Base-by-base conservation (phyloP, 2,797 vertebrate species). In the Enteromius treurensis region DNA sequence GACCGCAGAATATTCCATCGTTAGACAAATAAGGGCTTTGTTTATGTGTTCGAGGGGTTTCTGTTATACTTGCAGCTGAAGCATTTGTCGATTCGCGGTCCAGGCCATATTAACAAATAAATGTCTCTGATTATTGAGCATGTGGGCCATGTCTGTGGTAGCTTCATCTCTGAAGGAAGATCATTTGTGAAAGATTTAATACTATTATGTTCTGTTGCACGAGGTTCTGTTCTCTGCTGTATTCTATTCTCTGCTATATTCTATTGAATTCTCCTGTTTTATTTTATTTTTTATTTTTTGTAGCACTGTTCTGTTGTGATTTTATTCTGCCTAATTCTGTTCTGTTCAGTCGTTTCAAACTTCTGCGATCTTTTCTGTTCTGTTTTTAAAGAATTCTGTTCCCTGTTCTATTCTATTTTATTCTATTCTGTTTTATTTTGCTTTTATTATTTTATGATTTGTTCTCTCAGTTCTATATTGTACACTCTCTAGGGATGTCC, bases 31-130 rank as follows among this genome's bases (percentile, higher is more conserved):
- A 23, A 76, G 21, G 51, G 6, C 55, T 21, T 64, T 32, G 40
- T 77, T 64, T 32, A 77, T 64, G 10, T n/a, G 40, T 62, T 32
- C 60, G 14, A 60, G 53, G 74, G 7, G 0, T 10, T 60, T 58
- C 19, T 76, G 73, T 60, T 76, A 76, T 23, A 60, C 51, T 23
- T 76, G 51, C n/a, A 26, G 74, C 34, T 40, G 14, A 58, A 60
- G n/a, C n/a, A 26, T 26, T 60, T 26, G 34, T 26, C 26, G 26
- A 26, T 42, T 26, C n/a, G 0, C 23, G 21, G 34, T 40, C 13
- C 3, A 23, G 53, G 15, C 34, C 74, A 76, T 42, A 76, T 76
- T 2, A 58, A 76, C 34, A 40, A 76, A 40, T 75, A 40, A 40
- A 23, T 2, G 7, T 75, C 21, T 55, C 21, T 75, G 21, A 23